Base-by-base conservation (phyloP, 1,140 invertebrate species). In the Zophobas atratus region DNA sequence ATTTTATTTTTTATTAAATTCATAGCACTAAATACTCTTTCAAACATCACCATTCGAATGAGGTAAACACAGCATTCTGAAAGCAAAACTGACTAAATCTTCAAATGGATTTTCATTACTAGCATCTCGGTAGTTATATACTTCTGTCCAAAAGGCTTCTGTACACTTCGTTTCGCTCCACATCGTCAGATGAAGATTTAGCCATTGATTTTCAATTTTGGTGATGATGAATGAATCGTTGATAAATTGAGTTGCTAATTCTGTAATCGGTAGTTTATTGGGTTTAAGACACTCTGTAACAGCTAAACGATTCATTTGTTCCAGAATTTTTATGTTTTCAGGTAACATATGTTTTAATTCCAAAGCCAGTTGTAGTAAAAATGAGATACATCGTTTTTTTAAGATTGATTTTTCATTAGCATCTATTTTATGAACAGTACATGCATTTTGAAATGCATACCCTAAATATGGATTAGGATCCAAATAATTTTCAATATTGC, bases 21-120 rank as follows among this genome's bases (percentile, higher is more conserved):
- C 77, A 79, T 79, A 4, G 4, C 20, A 46, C 77, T 79, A 53
- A 79, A 79, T 41, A 79, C n/a, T 46, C 77, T 20, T 60, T 79
- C 77, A 0, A 79, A 20, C 48, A 43, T 79, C 83, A 8, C 84
- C 84, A 49, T 86, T 84, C 6, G 85, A 85, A 78, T 84, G 78
- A 3, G 84, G 84, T 1, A 84, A 70, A 6, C 67, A 57, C 8
- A 85, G 70, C 3, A 80, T 34, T 46, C 0, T 60, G 39, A 6
- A 84, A 35, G 84, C 84, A 72, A 84, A 81, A 63, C 81, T 78
- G 8, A 74, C 51, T 51, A 85, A 77, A 35, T 86, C 83, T 79
- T 80, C 6, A 80, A 83, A 81, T 1, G 80, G 79, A 81, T 83
- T 84, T 77, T 77, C 33, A 43, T 79, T 80, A 34, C 75, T 75